Conservation (phyloP, 2,888 invertebrate species). For the Coenonympha arcania region DNA sequence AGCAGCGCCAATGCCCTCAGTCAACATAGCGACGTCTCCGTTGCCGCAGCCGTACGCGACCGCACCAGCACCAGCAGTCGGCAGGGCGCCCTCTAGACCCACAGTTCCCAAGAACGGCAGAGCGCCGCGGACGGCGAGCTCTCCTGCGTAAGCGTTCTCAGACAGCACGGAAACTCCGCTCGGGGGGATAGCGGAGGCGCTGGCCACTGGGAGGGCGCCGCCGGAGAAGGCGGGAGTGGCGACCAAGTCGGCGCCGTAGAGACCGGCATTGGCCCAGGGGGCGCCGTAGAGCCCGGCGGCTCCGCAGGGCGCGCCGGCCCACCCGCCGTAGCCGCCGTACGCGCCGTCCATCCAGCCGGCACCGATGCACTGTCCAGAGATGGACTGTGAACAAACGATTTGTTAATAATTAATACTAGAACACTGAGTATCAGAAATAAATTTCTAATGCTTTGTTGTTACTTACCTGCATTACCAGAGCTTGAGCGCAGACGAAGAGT, state of each 20-base stretch:
- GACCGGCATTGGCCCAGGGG: too few relatives aligned
- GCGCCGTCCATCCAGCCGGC: slow-evolving; percentile 12
- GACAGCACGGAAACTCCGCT: slow-evolving; percentile 36
- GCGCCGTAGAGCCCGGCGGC: too few relatives aligned
- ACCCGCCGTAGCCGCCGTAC: slow-evolving; percentile 14
- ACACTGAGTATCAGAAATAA: too few relatives aligned
- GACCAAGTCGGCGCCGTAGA: slow-evolving; percentile 8
- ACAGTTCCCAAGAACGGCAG: slow-evolving; percentile 41
- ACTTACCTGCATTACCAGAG: slow-evolving; percentile 33
- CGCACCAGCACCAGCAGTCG: slow-evolving; percentile 32
- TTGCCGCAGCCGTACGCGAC: slow-evolving; percentile 36
- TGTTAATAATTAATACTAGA: too few relatives aligned
- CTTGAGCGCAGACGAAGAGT: slow-evolving; percentile 33
- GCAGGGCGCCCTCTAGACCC: slow-evolving; percentile 34
- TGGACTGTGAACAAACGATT: slow-evolving; percentile 26
- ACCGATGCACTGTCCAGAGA: slow-evolving; percentile 29
- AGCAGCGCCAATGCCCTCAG: slow-evolving; percentile 19
- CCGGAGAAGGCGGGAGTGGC: slow-evolving; percentile 25
- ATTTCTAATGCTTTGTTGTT: too few relatives aligned
- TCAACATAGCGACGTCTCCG: slow-evolving; percentile 29
- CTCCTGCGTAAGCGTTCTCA: slow-evolving; percentile 38
- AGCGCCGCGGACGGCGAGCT: slow-evolving; percentile 32
- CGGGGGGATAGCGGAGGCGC: slow-evolving; percentile 36
- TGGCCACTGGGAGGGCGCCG: slow-evolving; percentile 28
- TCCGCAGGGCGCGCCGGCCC: slow-evolving; percentile 17